Base-by-base conservation (phyloP, 2,888 invertebrate genomes). In the Cosmia trapezina region DNA sequence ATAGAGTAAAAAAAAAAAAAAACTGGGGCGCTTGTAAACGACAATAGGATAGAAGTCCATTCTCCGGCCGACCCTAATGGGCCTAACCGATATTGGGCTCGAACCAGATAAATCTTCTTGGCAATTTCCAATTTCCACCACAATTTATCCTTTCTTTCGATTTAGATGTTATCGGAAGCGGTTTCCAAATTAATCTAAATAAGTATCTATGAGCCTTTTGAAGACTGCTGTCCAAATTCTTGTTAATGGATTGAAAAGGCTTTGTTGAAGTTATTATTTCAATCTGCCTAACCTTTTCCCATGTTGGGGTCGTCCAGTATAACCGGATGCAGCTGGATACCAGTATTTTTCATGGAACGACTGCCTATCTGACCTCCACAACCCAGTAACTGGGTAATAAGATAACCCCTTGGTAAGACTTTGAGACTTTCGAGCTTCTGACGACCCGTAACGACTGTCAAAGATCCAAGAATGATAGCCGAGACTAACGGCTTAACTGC, bases 81-180 rank as follows among this genome's bases (percentile, higher is more conserved):
- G 57, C 66, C 76, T 75, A 73, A 71, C 76, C 77, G 77, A 85
- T 85, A 86, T 86, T 85, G 83, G 77, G 83, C 83, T 83, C 83
- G 78, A 68, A 76, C 62, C 67, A 85, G 85, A 89, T 88, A 88
- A 89, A 88, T 88, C 88, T 89, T 70, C n/a, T 71, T 45, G 78
- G 78, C 80, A 83, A 84, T 88, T 87, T 84, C 85, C 88, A 86
- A 88, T 88, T 88, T 86, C 80, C 76, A 75, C 59, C 71, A 83
- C 83, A 83, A 80, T 86, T 83, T 88, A 81, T 80, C 80, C 78
- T 85, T 83, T 86, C 78, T 82, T 78, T 82, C 78, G 62, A 76
- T 76, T 60, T 19, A 37, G 64, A 75, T 80, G 80, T 72, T 83
- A 83, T 86, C 83, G 59, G 57, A 68, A 57, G 70, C 43, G 61